phyloP scores from a whole-genome alignment of 2,113 vertebrate genomes.

The Steatornis caripensis region DNA sequence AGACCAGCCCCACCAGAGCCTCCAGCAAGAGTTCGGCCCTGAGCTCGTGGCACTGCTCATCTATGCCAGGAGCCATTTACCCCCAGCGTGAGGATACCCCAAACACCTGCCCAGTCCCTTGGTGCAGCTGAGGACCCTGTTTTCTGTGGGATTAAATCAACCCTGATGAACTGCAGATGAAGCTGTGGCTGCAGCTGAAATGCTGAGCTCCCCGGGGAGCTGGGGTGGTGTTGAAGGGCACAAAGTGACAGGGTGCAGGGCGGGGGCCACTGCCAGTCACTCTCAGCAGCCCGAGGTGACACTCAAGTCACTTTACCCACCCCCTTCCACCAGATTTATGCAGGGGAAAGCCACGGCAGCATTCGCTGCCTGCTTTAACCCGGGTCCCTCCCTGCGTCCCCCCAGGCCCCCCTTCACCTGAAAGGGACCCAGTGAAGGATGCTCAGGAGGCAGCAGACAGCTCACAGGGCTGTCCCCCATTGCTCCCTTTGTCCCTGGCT shows the following conservation, averaged over 20 bases:
- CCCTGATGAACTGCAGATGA: background rate
- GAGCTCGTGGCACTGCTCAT: accelerated
- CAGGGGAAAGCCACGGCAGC: background rate
- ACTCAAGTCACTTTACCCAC: background rate
- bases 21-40: background rate
- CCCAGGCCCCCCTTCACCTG: background rate
- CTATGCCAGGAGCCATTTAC: background rate
- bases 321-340: background rate
- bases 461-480: background rate
- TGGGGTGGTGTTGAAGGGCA: background rate
- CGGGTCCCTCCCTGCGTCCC: background rate
- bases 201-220: background rate
- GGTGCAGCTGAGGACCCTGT: accelerated
- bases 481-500: background rate
- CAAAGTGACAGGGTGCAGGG: background rate
- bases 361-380: background rate
- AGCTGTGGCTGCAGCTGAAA: background rate
- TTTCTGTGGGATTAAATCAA: background rate
- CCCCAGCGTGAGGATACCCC: background rate
- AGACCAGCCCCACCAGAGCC: background rate
- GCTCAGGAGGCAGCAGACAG: background rate
- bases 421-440: background rate
- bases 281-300: background rate
- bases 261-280: background rate
- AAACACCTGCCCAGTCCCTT: background rate